Percentiles rank a stretch among this genome's conserved stretches.
Conservation (phyloP, 1,140 invertebrate species). For the Bombyx mandarina region DNA sequence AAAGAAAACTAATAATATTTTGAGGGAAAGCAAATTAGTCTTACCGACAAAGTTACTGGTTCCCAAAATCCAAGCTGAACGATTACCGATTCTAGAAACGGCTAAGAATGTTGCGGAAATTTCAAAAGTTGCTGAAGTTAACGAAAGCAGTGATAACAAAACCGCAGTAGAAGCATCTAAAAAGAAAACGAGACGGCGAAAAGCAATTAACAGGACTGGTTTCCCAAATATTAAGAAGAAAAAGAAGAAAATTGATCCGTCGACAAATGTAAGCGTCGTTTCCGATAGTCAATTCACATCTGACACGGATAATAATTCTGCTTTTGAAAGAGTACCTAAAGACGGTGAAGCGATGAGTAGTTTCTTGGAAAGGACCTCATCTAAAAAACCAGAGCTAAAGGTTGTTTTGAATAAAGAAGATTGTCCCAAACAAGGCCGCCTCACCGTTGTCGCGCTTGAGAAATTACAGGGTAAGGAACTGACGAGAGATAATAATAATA, state of each 20-base stretch:
- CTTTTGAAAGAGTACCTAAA: conserved; percentile 76
- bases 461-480: conserved; percentile 70
- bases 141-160: conserved; percentile 37
- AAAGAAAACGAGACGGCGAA: conserved; percentile 80
- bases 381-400: conserved; percentile 61
- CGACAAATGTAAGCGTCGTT: conserved; percentile 23
- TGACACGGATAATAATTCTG: conserved; percentile 50
- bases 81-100: conserved; percentile 28
- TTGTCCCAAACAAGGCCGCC: conserved; percentile 63
- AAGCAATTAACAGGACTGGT: conserved; percentile 87
- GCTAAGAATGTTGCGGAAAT: conserved; percentile 30
- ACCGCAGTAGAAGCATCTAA: conserved; percentile 51
- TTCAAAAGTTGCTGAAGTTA: conserved; percentile 24
- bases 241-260: conserved; percentile 77
- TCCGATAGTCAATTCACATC: conserved; percentile 55
- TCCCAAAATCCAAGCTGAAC: conserved; percentile 54
- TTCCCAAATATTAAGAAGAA: conserved; percentile 89
- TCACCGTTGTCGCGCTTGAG: conserved; percentile 73
- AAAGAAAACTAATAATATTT: conserved; percentile 53
- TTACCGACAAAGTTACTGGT: conserved; percentile 50
- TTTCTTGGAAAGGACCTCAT: conserved; percentile 73
- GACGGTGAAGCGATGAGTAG: conserved; percentile 75
- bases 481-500: conserved; percentile 28
- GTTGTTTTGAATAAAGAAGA: conserved; percentile 65
- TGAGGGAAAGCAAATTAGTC: conserved; percentile 62